These are phyloP conservation scores for Paracentrotus lividus DNA, from an alignment of 53 echinoderm and acorn worm species.

Conservation along the genomic window DNA sequence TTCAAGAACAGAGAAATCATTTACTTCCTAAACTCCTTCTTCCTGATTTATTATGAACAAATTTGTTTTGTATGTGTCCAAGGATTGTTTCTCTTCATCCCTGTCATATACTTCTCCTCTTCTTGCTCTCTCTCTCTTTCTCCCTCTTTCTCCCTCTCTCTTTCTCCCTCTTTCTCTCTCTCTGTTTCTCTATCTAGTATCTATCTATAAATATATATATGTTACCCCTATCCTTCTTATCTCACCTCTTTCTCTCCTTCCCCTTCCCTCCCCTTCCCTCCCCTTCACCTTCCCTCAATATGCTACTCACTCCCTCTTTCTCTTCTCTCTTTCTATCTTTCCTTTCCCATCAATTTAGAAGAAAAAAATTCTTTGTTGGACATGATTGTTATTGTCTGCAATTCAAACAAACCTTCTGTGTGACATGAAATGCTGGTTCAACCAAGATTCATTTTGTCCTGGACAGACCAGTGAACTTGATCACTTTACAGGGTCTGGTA, in stretches of 20 bases:
- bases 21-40: conserved; percentile 9
- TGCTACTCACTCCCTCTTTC: neutral
- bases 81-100: neutral
- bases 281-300: neutral
- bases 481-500: no score
- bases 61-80: neutral
- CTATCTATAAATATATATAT: neutral
- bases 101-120: neutral
- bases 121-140: neutral
- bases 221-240: neutral
- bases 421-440: neutral
- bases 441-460: no score
- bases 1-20: neutral
- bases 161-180: neutral
- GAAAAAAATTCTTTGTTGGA: no score
- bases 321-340: neutral
- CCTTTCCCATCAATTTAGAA: neutral
- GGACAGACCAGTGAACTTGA: no score
- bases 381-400: neutral
- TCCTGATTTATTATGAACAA: neutral
- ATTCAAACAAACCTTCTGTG: neutral
- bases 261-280: neutral
- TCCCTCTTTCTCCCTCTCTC: neutral
- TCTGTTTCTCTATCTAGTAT: neutral
- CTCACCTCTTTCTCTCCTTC: neutral